Base-by-base conservation (phyloP, 2,888 invertebrate genomes). In the Elegia similella region DNA sequence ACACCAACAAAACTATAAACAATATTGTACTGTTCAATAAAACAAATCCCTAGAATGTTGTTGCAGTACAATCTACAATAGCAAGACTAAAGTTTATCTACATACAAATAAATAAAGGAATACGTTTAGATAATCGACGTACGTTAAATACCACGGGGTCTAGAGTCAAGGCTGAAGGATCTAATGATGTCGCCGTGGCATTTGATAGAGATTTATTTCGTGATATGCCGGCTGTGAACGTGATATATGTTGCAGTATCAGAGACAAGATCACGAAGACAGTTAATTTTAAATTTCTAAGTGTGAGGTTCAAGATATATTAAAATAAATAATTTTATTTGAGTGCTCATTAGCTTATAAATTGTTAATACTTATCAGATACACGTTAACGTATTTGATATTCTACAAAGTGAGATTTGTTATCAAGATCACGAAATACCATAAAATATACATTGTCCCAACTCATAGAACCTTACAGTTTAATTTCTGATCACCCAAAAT, bases 161-260 rank as follows among this genome's bases (percentile, higher is more conserved):
- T 69, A 50, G 68, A 76, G 76, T 78, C 81, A 80, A 81, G 82
- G 82, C 63, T 69, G 62, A 58, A 62, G 62, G 56, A 44, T 64
- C 55, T 60, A 67, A 66, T 62, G 72, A 70, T 72, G 76, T 77
- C 79, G 69, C 68, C 61, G 56, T 66, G 75, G 68, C 75, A 76
- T 80, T 81, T 77, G 48, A 61, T 58, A 55, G 54, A 71, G 73
- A 78, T 79, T 71, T 68, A 72, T 75, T 69, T 82, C 84, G 84
- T 83, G 85, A 84, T 83, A 82, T 82, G 82, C 70, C 82, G 76
- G 64, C 61, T 68, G 66, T 59, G 64, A 71, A 69, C 72, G 72
- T 72, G 70, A 67, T 60, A 59, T 48, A 52, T 38, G 34, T 42
- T 47, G 44, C 32, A 55, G 34, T 46, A 30, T 42, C 30, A 43